Base-by-base conservation (phyloP, 2,888 invertebrate genomes). In the Apotomis turbidana region DNA sequence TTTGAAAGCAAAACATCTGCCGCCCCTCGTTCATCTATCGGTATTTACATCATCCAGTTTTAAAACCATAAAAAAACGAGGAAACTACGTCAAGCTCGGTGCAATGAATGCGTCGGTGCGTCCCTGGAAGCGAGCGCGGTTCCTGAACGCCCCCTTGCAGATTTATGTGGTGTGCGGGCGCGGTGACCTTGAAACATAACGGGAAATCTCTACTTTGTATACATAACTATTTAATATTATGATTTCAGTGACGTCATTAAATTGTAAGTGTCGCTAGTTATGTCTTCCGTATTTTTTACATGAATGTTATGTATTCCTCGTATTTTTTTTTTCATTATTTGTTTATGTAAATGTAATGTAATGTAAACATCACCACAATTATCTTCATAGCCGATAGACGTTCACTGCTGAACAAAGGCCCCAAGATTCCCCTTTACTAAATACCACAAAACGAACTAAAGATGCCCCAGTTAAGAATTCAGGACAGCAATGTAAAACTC, bases 131-230 rank as follows among this genome's bases (percentile, higher is more conserved):
- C 68, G 12, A 52, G 60, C 64, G 38, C 51, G 27, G 71, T 75
- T 75, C 75, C 75, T 74, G 74, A 70, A 72, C 72, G 72, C 74
- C 71, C 71, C 55, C n/a, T 38, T 36, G 13, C 15, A 27, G 74
- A 74, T 75, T 75, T 74, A 75, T 64, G 67, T 38, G 8, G 2
- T 55, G 70, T 74, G 69, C 68, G 4, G n/a, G 57, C 71, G 71
- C 27, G 52, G 55, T 74, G 59, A 75, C 75, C 74, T 75, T 74
- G 57, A 61, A 57, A 68, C 57, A 51, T 58, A n/a, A 15, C 38
- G 38, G 36, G 46, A 57, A 57, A 44, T 36, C 27, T 36, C 49
- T 51, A 57, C 55, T 66, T 66, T 46, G 55, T 66, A 55, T 15
- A 10, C 6, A 41, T 41, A 27, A 41, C 41, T 41, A 41, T 41